Conservation (phyloP, 2,888 invertebrate species). For the Drymonia ruficornis region DNA sequence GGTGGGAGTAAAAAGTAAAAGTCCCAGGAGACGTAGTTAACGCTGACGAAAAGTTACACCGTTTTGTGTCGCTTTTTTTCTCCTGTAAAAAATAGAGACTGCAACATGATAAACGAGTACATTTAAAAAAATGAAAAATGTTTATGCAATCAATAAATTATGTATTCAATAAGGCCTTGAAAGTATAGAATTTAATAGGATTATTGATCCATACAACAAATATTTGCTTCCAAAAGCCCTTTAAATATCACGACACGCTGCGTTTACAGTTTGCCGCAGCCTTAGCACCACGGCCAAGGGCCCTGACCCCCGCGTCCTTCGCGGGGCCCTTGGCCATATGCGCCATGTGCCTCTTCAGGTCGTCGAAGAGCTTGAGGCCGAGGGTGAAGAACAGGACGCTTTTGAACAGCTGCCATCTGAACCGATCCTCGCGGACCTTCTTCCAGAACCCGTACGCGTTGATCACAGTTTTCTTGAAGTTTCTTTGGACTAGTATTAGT, state of each 20-base stretch:
- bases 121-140: background rate
- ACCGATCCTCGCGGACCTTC: constrained; percentile 41
- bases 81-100: no score
- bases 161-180: background rate
- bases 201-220: no score
- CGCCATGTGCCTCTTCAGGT: constrained; percentile 45
- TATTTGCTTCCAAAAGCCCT: background rate
- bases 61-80: no score
- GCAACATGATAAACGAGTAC: background rate
- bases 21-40: no score
- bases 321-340: background rate
- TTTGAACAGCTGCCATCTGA: constrained; percentile 53
- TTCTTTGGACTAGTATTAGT: background rate
- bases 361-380: constrained; percentile 57
- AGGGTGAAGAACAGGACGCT: constrained; percentile 50
- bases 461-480: background rate
- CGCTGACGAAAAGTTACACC: no score
- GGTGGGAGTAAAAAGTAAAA: no score
- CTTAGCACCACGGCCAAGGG: background rate
- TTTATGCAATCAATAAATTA: background rate
- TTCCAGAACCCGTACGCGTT: constrained; percentile 29
- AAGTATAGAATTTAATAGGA: background rate
- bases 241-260: background rate
- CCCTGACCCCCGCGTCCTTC: background rate
- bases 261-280: background rate